Conservation (phyloP, 2,888 invertebrate genomes). For the Thecocarcelia acutangulata region DNA sequence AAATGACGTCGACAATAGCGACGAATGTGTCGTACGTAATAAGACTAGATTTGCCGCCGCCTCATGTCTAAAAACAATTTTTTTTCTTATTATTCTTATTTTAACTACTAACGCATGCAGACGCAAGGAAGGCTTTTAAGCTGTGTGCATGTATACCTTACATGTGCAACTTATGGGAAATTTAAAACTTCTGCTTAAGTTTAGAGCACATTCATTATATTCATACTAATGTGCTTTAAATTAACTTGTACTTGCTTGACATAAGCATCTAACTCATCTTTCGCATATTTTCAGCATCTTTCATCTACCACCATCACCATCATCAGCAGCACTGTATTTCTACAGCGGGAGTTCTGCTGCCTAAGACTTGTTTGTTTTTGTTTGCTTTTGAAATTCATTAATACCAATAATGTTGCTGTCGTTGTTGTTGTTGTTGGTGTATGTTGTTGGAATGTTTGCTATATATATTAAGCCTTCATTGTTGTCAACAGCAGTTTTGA, state of each 20-base stretch:
- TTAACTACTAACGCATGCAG: constrained; percentile 60
- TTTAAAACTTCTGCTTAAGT: constrained; percentile 6
- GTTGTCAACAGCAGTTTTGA: constrained; percentile 70
- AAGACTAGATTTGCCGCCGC: constrained; percentile 65
- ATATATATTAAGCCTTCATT: constrained; percentile 11
- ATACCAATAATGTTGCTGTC: too few species aligned
- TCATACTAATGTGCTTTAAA: constrained; percentile 65
- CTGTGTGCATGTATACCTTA: too few species aligned
- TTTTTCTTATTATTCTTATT: constrained; percentile 79
- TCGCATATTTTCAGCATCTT: constrained; percentile 28
- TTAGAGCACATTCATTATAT: constrained; percentile 43
- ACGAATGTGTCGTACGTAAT: constrained; percentile 55
- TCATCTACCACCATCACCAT: constrained; percentile 25
- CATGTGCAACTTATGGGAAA: not conserved
- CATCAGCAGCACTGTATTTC: too few species aligned
- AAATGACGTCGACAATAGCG: constrained; percentile 41
- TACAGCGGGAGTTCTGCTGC: constrained; percentile 44
- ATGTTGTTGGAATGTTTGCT: not conserved
- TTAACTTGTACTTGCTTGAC: constrained; percentile 65
- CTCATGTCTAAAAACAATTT: constrained; percentile 68
- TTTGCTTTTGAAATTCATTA: constrained; percentile 22
- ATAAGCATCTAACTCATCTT: constrained; percentile 43
- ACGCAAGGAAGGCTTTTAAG: constrained; percentile 28
- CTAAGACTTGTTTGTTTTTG: not conserved
- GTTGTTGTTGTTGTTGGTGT: not conserved